Conservation (phyloP, 2,113 vertebrate genomes). For the Plecturocebus donacophilus region DNA sequence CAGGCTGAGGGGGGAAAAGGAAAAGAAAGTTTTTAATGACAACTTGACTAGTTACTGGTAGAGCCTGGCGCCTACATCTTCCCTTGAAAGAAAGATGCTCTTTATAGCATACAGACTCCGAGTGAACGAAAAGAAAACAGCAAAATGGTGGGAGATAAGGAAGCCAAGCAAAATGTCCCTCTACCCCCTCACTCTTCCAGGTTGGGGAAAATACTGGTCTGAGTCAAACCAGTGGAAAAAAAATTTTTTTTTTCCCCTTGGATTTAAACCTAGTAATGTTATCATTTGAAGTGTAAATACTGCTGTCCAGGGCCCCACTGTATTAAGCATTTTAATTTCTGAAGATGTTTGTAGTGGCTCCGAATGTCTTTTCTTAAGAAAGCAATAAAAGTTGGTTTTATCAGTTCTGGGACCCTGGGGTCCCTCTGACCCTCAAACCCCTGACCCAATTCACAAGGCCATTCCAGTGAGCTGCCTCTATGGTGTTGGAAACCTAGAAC, state of each 20-base stretch:
- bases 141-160: background rate
- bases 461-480: background rate
- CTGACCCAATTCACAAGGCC: background rate
- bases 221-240: background rate
- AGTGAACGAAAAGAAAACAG: background rate
- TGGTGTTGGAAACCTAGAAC: background rate
- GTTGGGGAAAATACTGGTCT: background rate
- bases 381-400: slow-evolving; percentile 2
- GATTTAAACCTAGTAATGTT: background rate
- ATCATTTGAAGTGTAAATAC: background rate
- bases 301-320: background rate
- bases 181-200: background rate
- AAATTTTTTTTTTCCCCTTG: background rate
- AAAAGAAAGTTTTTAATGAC: background rate
- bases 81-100: background rate
- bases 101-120: background rate
- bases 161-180: no score
- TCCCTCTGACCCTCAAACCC: background rate
- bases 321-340: background rate
- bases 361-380: background rate
- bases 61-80: background rate
- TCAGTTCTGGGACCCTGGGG: background rate
- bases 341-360: background rate
- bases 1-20: background rate
- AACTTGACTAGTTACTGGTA: background rate